A percentile compares a stretch with the other conserved stretches of the same genome.
phyloP scores from a whole-genome alignment of 2,888 invertebrate species.

The Drosophila lutescens region DNA sequence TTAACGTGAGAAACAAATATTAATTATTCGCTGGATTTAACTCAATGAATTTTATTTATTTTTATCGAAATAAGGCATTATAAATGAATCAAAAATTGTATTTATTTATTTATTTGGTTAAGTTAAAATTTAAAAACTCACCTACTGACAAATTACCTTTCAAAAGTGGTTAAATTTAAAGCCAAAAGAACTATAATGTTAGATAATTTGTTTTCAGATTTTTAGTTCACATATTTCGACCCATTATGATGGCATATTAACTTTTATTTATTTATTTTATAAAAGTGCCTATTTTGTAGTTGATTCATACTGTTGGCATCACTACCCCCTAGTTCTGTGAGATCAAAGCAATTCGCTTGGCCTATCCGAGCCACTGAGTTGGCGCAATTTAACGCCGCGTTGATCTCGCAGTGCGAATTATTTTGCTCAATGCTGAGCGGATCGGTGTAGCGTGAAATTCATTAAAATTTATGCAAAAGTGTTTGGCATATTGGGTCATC shows the following conservation, averaged over 20 bases:
- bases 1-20: no score
- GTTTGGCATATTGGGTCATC: slow-evolving; percentile 73
- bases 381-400: slow-evolving; percentile 72
- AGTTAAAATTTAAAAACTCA: no score
- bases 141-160: no score
- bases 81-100: no score
- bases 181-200: no score
- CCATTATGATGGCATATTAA: not conserved
- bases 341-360: slow-evolving; percentile 19
- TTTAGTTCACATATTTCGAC: no score
- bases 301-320: not conserved
- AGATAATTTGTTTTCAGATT: no score
- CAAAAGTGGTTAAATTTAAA: no score
- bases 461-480: slow-evolving; percentile 77
- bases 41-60: no score
- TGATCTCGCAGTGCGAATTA: slow-evolving; percentile 68
- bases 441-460: slow-evolving; percentile 67
- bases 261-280: not conserved
- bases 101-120: no score
- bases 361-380: slow-evolving; percentile 45
- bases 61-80: no score
- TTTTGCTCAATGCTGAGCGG: slow-evolving; percentile 48
- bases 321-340: slow-evolving; percentile 12
- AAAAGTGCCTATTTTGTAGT: not conserved
- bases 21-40: no score